Percentiles rank a stretch among this genome's conserved stretches.
Evolutionary conservation across 2,797 vertebrate genomes (phyloP).

Genomic region (Acridotheres tristis): DNA sequence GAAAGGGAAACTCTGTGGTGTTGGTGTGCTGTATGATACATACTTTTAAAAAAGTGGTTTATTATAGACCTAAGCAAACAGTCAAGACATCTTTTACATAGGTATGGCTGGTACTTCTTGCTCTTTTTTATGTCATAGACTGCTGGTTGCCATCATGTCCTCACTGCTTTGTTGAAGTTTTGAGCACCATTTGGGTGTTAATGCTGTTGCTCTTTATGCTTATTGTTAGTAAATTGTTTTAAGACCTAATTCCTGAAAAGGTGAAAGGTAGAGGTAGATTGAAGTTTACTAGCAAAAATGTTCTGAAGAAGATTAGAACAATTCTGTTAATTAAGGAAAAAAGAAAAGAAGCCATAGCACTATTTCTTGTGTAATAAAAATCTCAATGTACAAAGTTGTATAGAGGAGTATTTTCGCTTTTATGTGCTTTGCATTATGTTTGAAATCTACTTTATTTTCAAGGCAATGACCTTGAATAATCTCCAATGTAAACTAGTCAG

Average conservation of each 20-base stretch:
- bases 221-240: not conserved
- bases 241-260: not conserved
- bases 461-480: not conserved
- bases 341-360: not conserved
- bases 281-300: not conserved
- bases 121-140: not conserved
- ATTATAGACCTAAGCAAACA: not conserved
- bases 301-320: not conserved
- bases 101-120: not conserved
- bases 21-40: not conserved
- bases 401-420: not conserved
- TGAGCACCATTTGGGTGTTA: not conserved
- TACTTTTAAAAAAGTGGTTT: fast-evolving
- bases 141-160: not conserved
- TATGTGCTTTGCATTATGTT: not conserved
- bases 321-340: not conserved
- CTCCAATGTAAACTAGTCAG: not conserved
- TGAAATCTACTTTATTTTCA: not conserved
- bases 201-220: not conserved
- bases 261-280: not conserved
- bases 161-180: not conserved
- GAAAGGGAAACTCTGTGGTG: not conserved
- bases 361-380: not conserved
- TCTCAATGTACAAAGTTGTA: not conserved
- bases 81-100: not conserved